phyloP scores from a whole-genome alignment of 2,888 invertebrate species.

The Drosophila fulvimacula region DNA sequence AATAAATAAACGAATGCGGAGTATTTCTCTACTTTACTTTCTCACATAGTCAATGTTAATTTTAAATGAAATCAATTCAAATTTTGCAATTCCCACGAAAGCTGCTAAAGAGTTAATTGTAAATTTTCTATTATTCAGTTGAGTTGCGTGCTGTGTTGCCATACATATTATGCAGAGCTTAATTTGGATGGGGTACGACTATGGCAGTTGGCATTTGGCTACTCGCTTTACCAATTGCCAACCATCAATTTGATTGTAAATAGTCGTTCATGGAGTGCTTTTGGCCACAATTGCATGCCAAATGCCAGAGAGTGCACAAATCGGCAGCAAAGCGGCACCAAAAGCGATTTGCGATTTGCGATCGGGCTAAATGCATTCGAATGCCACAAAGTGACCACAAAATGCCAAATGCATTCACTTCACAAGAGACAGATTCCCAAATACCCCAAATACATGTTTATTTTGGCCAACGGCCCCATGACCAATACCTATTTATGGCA shows the following conservation, averaged over 20 bases:
- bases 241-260: slow-evolving; percentile 32
- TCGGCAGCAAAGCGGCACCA: slow-evolving; percentile 19
- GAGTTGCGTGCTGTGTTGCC: neutral
- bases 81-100: neutral
- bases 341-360: slow-evolving; percentile 61
- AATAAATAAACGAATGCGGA: neutral
- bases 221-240: slow-evolving; percentile 7
- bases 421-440: slow-evolving; percentile 16
- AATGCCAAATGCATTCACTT: slow-evolving; percentile 62
- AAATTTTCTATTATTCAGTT: neutral
- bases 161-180: slow-evolving; percentile 7
- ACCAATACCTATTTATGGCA: slow-evolving; percentile 10
- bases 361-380: slow-evolving; percentile 57
- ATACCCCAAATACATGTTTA: slow-evolving; percentile 7
- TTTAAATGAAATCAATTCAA: neutral
- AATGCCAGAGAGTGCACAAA: slow-evolving; percentile 21
- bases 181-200: neutral
- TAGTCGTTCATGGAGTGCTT: slow-evolving; percentile 22
- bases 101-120: neutral
- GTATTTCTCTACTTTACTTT: neutral
- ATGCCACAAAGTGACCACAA: slow-evolving; percentile 68
- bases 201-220: neutral
- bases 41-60: neutral
- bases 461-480: slow-evolving; percentile 1
- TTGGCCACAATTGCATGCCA: slow-evolving; percentile 40